A percentile compares a stretch with the other conserved stretches of the same genome.
Evolutionary conservation across 2,888 invertebrate species (phyloP).

Genomic region (Diogma glabrata): DNA sequence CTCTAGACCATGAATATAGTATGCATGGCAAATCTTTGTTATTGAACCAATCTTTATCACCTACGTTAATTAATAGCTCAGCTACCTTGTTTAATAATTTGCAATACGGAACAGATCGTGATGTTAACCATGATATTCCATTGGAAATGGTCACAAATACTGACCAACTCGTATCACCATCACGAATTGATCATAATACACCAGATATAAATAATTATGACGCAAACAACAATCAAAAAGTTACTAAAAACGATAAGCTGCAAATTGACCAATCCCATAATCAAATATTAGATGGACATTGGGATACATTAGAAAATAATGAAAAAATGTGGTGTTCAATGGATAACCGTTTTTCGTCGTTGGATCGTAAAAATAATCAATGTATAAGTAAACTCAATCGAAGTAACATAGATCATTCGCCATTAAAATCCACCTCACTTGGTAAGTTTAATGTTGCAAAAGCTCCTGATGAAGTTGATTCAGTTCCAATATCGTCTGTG

Average conservation of each 20-base stretch:
- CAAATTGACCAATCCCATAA: constrained; percentile 12
- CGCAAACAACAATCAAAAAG: no score
- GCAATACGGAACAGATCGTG: no score
- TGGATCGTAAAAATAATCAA: constrained; percentile 14
- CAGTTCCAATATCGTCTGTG: constrained; percentile 31
- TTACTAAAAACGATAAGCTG: no score
- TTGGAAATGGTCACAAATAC: no score
- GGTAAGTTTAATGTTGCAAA: no score
- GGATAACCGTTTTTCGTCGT: constrained; percentile 15
- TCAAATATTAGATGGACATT: constrained; percentile 20
- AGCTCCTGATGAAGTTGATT: constrained; percentile 25
- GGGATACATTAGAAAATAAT: constrained; percentile 19
- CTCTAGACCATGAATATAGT: not conserved
- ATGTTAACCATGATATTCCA: no score
- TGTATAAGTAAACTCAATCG: not conserved
- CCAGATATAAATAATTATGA: no score
- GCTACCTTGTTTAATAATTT: no score
- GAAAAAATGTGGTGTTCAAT: constrained; percentile 19
- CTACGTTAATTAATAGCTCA: constrained; percentile 9
- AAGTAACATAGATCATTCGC: constrained; percentile 7
- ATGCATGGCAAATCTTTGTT: not conserved
- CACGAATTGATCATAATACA: no score
- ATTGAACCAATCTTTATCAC: no score
- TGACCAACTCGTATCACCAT: no score
- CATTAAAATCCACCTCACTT: constrained; percentile 20